Evolutionary conservation across 2,113 vertebrate species (phyloP), one percentile per base, ranked within the genome.

Genomic region (Dicaeum eximium): DNA sequence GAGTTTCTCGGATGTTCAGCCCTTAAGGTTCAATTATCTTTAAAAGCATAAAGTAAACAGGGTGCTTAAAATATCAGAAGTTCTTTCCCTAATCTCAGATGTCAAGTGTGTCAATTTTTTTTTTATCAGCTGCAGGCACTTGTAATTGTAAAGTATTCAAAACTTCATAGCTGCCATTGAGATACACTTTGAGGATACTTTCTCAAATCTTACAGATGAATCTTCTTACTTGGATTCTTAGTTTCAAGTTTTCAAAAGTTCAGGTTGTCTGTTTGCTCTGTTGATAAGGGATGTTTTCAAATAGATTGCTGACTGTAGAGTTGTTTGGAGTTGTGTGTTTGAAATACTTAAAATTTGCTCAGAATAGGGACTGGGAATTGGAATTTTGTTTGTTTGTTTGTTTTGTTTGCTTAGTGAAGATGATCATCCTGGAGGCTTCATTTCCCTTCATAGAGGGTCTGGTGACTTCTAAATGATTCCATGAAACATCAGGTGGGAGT

Each of bases 21-120:
- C 42, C 84, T 95, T 85, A 89, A 94, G 42, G 48, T 84, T 92
- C 71, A 95, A 33, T 87, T 96, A 85, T 93, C 54, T 90, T 95
- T 88, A 73, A 91, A 85, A 80, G 72, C 51, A 83, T 60, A 86
- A 87, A 80, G 53, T 92, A 95, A 95, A 92, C 74, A 95, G 16
- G 6, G 66, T 93, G 71, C 81, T 93, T 95, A 87, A 95, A 97
- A 85, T 91, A 90, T 92, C 93, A 77, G 70, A 80, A 92, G 53
- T 74, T 87, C 54, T 84, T 94, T 79, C 38, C 42, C 66, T 95
- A 93, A 93, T 95, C 84, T 96, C 88, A 69, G 78, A 61, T 96
- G 66, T 94, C 35, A 91, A 90, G 78, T 73, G 91, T 85, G 73
- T 86, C 31, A 42, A 4, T 13, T 74, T 67, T 93, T 93, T 88